These are phyloP conservation scores for Phycodurus eques DNA, from an alignment of 2,113 vertebrate genomes.

Conservation along the genomic window DNA sequence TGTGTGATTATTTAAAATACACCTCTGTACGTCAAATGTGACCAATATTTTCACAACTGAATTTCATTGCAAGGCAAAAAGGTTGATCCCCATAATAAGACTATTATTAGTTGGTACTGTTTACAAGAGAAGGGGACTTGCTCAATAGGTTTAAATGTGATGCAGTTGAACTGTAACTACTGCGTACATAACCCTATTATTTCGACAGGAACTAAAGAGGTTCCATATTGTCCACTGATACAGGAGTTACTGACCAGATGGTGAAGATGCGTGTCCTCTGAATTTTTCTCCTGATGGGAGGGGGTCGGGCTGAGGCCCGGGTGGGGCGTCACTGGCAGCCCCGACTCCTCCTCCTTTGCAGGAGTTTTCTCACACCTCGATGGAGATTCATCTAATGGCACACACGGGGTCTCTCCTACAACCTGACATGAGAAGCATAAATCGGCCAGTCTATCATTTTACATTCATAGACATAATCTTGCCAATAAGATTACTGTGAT, in stretches of 20 bases:
- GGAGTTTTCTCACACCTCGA: conserved; percentile 64
- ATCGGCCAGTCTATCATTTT: conserved; percentile 3
- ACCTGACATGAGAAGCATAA: conserved; percentile 47
- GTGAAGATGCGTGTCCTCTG: conserved; percentile 61
- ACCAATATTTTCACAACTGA: conserved; percentile 33
- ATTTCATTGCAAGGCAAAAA: conserved; percentile 17
- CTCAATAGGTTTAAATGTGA: background rate
- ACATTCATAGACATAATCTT: background rate
- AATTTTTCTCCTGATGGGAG: conserved; percentile 58
- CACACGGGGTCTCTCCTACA: conserved; percentile 61
- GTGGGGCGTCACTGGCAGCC: conserved; percentile 58
- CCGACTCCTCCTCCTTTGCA: conserved; percentile 69
- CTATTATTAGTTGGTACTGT: background rate
- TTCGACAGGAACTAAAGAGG: too few species aligned
- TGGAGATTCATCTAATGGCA: conserved; percentile 68
- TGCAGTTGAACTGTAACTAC: background rate
- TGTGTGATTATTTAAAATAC: conserved; percentile 8
- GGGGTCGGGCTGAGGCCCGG: conserved; percentile 58
- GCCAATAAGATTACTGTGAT: background rate
- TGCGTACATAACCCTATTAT: too few species aligned
- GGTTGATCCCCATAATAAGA: too few species aligned
- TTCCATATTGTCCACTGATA: too few species aligned
- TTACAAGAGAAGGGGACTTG: background rate
- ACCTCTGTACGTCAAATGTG: conserved; percentile 53
- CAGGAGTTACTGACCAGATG: conserved; percentile 64